A percentile compares a stretch with the other conserved stretches of the same genome.
Evolutionary conservation across 2,888 invertebrate species (phyloP).

Genomic region (Cremastobaeus sp.): DNA sequence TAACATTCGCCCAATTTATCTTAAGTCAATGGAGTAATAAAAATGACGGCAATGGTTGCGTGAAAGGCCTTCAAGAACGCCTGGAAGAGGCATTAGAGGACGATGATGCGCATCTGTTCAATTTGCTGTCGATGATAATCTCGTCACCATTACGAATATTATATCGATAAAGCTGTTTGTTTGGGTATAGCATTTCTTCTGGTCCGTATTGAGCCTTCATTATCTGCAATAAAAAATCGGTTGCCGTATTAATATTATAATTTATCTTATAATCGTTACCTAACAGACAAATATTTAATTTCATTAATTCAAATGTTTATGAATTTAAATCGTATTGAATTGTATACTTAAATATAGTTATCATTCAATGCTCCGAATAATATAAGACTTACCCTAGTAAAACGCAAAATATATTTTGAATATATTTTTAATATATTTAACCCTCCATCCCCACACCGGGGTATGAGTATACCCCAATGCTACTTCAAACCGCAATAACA

Average conservation of each 20-base stretch:
- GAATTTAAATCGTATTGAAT: no score
- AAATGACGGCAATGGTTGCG: constrained; percentile 16
- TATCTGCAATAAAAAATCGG: constrained; percentile 72
- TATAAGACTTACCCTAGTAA: no score
- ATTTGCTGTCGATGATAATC: constrained; percentile 91
- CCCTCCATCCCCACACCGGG: no score
- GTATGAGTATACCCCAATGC: no score
- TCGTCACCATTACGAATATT: constrained; percentile 94
- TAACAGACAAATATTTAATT: no score
- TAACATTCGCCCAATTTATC: constrained; percentile 10
- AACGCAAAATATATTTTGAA: no score
- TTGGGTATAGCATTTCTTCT: constrained; percentile 93
- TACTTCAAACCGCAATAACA: no score
- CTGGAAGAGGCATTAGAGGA: constrained; percentile 71
- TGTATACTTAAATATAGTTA: no score
- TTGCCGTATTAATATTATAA: neutral
- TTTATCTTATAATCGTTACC: constrained; percentile 11
- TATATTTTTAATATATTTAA: no score
- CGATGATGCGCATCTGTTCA: constrained; percentile 79
- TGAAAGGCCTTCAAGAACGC: constrained; percentile 72
- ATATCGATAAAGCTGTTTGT: constrained; percentile 93
- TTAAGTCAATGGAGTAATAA: constrained; percentile 26
- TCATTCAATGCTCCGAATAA: no score
- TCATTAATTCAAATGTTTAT: no score
- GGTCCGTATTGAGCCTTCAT: constrained; percentile 82